These are phyloP conservation scores for Vulpes vulpes DNA, from an alignment of 2,113 vertebrate species.

Conservation along the genomic window DNA sequence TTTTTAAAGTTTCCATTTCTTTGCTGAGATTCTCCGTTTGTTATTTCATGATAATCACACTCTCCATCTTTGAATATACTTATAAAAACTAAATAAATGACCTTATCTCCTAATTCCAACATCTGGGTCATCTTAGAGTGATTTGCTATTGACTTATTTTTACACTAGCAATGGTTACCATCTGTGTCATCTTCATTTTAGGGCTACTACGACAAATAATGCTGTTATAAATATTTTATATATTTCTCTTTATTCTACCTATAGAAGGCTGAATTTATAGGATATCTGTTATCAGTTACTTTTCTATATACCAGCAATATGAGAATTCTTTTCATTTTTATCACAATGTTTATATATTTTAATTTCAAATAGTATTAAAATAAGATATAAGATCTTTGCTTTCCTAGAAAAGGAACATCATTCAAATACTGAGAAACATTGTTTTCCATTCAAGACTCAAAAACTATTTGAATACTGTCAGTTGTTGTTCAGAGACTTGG, in stretches of 20 bases:
- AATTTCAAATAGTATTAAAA: background rate
- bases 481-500: slow-evolving; percentile 25
- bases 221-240: background rate
- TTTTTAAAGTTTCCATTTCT: background rate
- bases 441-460: slow-evolving; percentile 4
- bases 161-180: background rate
- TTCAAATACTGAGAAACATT: background rate
- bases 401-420: background rate
- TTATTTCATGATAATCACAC: background rate
- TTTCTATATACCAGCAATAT: background rate
- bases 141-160: slow-evolving; percentile 22
- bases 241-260: background rate
- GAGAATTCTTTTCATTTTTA: slow-evolving; percentile 19
- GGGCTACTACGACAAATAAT: slow-evolving; percentile 7
- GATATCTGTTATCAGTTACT: background rate
- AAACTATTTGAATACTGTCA: background rate
- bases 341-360: background rate
- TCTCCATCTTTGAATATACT: background rate
- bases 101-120: background rate
- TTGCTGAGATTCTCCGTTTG: background rate
- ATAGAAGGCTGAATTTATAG: background rate
- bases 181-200: background rate
- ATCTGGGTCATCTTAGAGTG: background rate
- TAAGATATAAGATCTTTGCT: slow-evolving; percentile 14
- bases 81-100: background rate